Conservation (phyloP, 2,888 invertebrate genomes). For the Drosophila bunnanda region DNA sequence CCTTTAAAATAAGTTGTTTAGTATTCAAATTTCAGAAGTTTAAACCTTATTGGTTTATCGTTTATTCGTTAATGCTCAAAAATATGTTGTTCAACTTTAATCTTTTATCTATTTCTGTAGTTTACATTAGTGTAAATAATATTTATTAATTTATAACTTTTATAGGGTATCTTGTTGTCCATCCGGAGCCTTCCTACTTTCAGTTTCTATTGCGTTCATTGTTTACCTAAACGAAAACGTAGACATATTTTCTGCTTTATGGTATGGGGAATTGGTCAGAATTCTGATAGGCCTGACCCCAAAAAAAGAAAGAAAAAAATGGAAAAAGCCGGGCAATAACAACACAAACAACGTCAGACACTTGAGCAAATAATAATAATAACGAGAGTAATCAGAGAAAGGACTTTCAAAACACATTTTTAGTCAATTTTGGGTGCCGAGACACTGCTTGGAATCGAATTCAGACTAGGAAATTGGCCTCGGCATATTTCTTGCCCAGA, state of each 20-base stretch:
- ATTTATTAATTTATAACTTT: no score
- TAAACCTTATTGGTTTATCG: no score
- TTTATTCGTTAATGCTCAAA: no score
- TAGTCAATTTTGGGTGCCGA: slow-evolving; percentile 23
- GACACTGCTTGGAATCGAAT: slow-evolving; percentile 44
- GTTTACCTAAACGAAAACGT: slow-evolving; percentile 74
- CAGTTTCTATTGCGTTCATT: slow-evolving; percentile 29
- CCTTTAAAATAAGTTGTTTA: no score
- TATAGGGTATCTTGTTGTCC: slow-evolving; percentile 10
- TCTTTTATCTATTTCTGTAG: no score
- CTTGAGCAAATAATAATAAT: slow-evolving; percentile 68
- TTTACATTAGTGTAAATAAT: no score
- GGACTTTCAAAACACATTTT: slow-evolving; percentile 51
- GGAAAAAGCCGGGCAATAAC: slow-evolving; percentile 25
- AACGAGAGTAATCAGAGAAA: slow-evolving; percentile 43
- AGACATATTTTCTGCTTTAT: slow-evolving; percentile 57
- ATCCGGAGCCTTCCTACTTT: not conserved
- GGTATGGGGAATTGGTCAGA: slow-evolving; percentile 20
- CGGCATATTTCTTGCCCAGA: slow-evolving; percentile 74
- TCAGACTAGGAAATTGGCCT: slow-evolving; percentile 47
- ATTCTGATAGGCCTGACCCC: slow-evolving; percentile 48
- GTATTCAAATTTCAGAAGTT: no score
- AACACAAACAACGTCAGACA: slow-evolving; percentile 46
- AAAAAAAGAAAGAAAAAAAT: slow-evolving; percentile 12
- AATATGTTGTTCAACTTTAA: no score